A percentile compares a stretch with the other conserved stretches of the same genome.
These are phyloP conservation scores for Brachyhypopomus gauderio DNA, from an alignment of 2,113 vertebrate species.

Conservation along the genomic window DNA sequence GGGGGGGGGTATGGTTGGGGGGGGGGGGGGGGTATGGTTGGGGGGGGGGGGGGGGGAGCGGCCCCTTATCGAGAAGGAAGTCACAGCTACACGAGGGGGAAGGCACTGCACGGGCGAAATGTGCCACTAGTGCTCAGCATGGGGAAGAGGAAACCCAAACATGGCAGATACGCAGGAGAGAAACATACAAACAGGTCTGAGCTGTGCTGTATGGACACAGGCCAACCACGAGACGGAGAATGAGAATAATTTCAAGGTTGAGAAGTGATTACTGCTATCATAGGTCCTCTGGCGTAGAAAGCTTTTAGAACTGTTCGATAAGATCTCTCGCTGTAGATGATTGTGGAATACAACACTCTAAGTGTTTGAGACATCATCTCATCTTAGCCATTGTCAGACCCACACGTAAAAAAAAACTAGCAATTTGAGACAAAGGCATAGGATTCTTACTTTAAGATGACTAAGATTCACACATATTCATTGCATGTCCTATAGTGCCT, in stretches of 20 bases:
- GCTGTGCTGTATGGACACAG: slow-evolving; percentile 9
- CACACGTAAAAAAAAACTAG: background rate
- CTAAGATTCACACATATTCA: background rate
- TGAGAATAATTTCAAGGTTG: slow-evolving; percentile 13
- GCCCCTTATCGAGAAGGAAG: slow-evolving; percentile 29
- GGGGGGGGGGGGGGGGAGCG: too few species aligned
- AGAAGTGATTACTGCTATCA: slow-evolving; percentile 34
- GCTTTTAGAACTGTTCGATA: background rate
- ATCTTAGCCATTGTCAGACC: background rate
- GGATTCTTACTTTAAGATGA: background rate
- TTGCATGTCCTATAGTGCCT: slow-evolving; percentile 7
- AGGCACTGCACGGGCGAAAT: slow-evolving; percentile 26
- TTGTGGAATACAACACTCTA: background rate
- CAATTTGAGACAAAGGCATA: background rate
- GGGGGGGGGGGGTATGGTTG: background rate
- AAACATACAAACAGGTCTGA: background rate
- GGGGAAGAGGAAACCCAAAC: slow-evolving; percentile 16
- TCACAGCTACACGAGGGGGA: slow-evolving; percentile 15
- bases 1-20: slow-evolving; percentile 13
- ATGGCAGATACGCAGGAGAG: background rate
- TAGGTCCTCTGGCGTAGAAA: slow-evolving; percentile 16
- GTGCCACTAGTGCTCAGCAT: slow-evolving; percentile 16
- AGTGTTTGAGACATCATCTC: background rate
- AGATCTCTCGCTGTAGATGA: slow-evolving; percentile 8
- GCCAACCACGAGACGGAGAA: slow-evolving; percentile 13